Evolutionary conservation across 2,888 invertebrate genomes (phyloP), one percentile per base, ranked within the genome.

Genomic region (Pammene fasciana): DNA sequence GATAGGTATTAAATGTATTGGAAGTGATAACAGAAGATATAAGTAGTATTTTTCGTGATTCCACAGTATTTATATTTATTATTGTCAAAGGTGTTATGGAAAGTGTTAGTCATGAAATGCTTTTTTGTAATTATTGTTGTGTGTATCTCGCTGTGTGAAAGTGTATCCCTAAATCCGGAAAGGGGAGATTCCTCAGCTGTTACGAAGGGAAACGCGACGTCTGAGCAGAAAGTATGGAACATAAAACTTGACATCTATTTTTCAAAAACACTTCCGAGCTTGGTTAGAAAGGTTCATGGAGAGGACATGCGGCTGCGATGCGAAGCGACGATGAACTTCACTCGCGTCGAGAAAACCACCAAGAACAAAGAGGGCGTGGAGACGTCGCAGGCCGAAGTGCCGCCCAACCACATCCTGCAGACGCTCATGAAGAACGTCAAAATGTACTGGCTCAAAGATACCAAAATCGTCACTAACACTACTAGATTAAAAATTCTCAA

Each of bases 161-260:
- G 82, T 78, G 77, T 82, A 73, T 81, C 83, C 62, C 75, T 79
- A 65, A 77, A 76, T 73, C 74, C 78, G 18, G 86, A 86, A 54
- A 89, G 83, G 82, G 74, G 77, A 54, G 87, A 90, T 71, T 74
- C 82, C 62, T 74, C 81, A 70, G 81, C 86, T 67, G 73, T 80
- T 50, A 62, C 81, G 13, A 91, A 89, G 76, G 75, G 78, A 13
- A 90, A 90, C 75, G 78, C 85, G 5, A 82, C 89, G 26, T 80
- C 86, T 0, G 90, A 89, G 73, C 86, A 86, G 75, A 91, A 89
- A 76, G 79, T 82, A 84, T 92, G 90, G 91, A 88, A 87, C 71
- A 89, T 92, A 79, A 89, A 88, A 81, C 82, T 92, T 71, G 87
- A 91, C 75, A 88, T 92, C 76, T 86, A 86, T 77, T 92, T 92